phyloP scores from a whole-genome alignment of 2,113 vertebrate genomes.

The Tiliqua scincoides region DNA sequence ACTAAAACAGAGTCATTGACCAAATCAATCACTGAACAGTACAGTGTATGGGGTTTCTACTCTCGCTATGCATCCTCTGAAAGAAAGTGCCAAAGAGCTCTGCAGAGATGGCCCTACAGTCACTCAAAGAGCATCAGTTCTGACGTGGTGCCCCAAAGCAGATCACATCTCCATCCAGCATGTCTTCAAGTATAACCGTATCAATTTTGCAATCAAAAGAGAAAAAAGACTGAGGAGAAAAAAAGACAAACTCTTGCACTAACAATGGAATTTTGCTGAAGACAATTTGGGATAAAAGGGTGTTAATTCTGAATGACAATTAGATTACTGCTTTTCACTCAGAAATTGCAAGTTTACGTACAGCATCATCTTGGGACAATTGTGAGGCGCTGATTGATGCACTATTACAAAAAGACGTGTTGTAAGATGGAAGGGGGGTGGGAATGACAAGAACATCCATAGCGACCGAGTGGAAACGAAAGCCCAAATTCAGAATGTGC shows the following conservation, averaged over 20 bases:
- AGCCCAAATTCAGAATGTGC: neutral
- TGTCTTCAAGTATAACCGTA: neutral
- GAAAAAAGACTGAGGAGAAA: neutral
- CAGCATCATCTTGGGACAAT: neutral
- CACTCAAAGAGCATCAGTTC: too few species aligned
- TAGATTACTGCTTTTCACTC: neutral
- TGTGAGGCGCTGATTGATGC: neutral
- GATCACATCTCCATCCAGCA: neutral
- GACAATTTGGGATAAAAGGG: neutral
- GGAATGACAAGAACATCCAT: neutral
- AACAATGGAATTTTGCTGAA: neutral
- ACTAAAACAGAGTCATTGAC: too few species aligned
- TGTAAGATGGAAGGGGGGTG: neutral
- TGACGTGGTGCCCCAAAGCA: too few species aligned
- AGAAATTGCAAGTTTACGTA: neutral
- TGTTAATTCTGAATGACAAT: neutral
- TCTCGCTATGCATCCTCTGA: too few species aligned
- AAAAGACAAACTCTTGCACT: neutral
- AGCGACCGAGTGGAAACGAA: neutral
- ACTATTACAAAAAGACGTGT: neutral
- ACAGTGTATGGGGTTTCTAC: too few species aligned
- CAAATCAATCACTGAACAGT: too few species aligned
- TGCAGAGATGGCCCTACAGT: too few species aligned
- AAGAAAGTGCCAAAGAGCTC: too few species aligned
- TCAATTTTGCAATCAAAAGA: neutral